These are phyloP conservation scores for Lasioglossum lativentre DNA, from an alignment of 2,888 invertebrate species.

Conservation along the genomic window DNA sequence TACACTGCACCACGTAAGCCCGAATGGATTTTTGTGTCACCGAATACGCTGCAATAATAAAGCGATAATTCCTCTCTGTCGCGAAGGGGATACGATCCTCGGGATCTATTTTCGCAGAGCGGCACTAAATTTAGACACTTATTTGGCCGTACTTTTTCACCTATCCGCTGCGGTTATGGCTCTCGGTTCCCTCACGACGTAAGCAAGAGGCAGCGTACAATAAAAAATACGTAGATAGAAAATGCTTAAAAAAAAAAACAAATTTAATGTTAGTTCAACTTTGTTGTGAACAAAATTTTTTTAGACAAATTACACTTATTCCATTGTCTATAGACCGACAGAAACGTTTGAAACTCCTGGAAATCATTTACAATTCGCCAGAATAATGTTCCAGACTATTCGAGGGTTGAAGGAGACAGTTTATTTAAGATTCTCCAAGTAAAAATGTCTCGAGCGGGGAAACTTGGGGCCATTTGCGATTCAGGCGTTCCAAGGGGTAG, in stretches of 20 bases:
- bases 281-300: no score
- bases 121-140: constrained; percentile 19
- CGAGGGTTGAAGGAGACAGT: neutral
- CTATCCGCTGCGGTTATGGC: neutral
- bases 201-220: no score
- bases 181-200: neutral
- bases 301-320: no score
- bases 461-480: neutral
- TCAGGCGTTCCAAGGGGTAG: neutral
- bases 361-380: neutral
- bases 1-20: constrained; percentile 62
- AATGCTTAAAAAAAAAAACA: no score
- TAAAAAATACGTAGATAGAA: no score
- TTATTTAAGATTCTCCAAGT: neutral
- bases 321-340: no score
- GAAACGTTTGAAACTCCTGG: neutral
- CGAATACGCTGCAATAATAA: constrained; percentile 54
- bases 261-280: no score
- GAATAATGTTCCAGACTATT: neutral
- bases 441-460: neutral
- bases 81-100: neutral
- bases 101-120: constrained; percentile 14
- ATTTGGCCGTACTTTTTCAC: neutral
- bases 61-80: constrained; percentile 28
- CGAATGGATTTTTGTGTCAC: constrained; percentile 74